Evolutionary conservation across 2,113 vertebrate genomes (phyloP).

Genomic region (Piaya cayana): DNA sequence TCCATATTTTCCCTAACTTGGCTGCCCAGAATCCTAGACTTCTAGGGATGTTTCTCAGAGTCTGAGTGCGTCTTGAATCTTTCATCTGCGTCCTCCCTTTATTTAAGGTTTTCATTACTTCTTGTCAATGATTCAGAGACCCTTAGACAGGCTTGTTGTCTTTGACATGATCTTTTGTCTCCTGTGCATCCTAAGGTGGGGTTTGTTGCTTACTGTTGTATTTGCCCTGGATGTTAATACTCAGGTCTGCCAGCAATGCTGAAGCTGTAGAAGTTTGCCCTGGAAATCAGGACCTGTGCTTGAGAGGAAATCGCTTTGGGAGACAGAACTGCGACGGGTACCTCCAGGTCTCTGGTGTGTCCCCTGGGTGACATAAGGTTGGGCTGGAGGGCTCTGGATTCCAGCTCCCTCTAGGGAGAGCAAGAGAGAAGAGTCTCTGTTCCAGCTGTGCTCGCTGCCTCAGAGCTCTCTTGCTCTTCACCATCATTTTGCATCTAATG

Average conservation of each 20-base stretch:
- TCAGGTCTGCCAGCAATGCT: neutral
- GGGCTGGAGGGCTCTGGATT: neutral
- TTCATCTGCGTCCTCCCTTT: neutral
- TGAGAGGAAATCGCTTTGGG: neutral
- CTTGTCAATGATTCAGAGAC: neutral
- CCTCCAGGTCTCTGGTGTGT: neutral
- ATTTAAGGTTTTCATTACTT: neutral
- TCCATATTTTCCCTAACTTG: neutral
- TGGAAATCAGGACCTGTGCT: neutral
- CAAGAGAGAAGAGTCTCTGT: neutral
- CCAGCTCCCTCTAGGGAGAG: constrained; percentile 26
- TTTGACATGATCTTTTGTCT: neutral
- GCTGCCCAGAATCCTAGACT: neutral
- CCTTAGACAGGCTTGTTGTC: neutral
- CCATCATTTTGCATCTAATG: neutral
- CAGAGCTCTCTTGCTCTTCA: neutral
- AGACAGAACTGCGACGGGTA: neutral
- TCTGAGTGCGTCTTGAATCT: neutral
- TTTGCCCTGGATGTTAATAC: neutral
- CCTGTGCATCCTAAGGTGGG: neutral
- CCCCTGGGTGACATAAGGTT: neutral
- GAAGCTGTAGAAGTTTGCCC: neutral
- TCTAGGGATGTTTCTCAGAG: neutral
- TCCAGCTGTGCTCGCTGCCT: neutral
- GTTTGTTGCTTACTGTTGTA: neutral